Base-by-base conservation (phyloP, 2,888 invertebrate species). In the Cephus sareptanus region DNA sequence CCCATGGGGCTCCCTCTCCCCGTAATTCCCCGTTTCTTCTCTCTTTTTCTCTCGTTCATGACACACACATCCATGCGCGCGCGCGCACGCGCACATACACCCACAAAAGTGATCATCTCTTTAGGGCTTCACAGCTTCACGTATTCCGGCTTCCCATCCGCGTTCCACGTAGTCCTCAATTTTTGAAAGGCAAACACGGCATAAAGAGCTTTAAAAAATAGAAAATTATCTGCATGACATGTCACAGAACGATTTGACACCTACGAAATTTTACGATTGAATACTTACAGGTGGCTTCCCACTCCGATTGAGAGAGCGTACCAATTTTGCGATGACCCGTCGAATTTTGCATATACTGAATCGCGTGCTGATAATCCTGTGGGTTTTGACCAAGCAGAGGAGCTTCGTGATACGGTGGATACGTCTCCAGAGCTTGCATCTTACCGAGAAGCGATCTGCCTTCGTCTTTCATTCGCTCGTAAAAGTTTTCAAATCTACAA, bases 201-300 rank as follows among this genome's bases (percentile, higher is more conserved):
- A 90, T 98, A 98, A 69, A 98, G 91, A 76, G 96, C 96, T 96
- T 92, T 83, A 95, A 94, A 83, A 75, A 40, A 40, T 40, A 15
- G 40, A 40, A 15, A 40, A 13, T 40, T 40, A 40, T 15, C 40
- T 1, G 40, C 13, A 15, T 40, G 40, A 40, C 4, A 6, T 15
- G 40, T 40, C 15, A 40, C 40, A 15, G 40, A 15, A 40, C 40
- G 40, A 40, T 40, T 40, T 40, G 13, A 6, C 15, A 40, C 1
- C 69, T 80, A 77, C 75, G 77, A 31, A 69, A 73, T 34, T 34
- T 30, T 2, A 11, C 23, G 1, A n/a, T 12, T 33, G n/a, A 31
- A 31, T 85, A 94, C 96, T 95, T 93, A 98, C 98, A 96, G 82
- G 96, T 95, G 81, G 96, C 98, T 92, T 98, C 98, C 98, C 98